Evolutionary conservation across 2,797 vertebrate species (phyloP).

Genomic region (Oryzias sinensis): DNA sequence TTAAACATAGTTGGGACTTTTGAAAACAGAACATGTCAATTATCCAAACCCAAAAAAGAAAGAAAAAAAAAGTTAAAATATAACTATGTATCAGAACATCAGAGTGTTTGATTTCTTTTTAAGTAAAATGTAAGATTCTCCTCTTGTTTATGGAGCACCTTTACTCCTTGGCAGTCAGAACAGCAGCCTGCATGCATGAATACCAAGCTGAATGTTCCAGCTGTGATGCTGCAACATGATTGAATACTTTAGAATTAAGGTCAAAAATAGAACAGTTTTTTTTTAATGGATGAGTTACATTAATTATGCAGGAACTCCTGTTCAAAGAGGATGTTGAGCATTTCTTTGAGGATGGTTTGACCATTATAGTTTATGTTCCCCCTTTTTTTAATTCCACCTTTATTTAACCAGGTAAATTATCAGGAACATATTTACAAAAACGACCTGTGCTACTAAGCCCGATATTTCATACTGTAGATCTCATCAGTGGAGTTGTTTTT

Average conservation of each 20-base stretch:
- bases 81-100: too few relatives aligned
- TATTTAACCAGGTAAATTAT: too few relatives aligned
- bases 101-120: too few relatives aligned
- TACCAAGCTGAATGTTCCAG: not conserved
- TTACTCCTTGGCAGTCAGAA: not conserved
- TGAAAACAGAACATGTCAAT: too few relatives aligned
- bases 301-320: slow-evolving; percentile 44
- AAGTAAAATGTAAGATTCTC: not conserved
- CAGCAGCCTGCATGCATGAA: not conserved
- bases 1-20: too few relatives aligned
- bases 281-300: slow-evolving; percentile 37
- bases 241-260: slow-evolving; percentile 50
- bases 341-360: slow-evolving; percentile 34
- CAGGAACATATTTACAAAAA: too few relatives aligned
- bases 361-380: slow-evolving; percentile 10
- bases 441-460: not conserved
- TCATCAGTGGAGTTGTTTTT: not conserved
- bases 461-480: not conserved
- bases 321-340: slow-evolving; percentile 46
- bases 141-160: not conserved
- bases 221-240: slow-evolving; percentile 16
- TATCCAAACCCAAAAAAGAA: too few relatives aligned
- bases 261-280: slow-evolving; percentile 35
- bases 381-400: too few relatives aligned
- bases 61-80: too few relatives aligned